Evolutionary conservation across 2,113 vertebrate genomes (phyloP).

Genomic region (Centropus unirufus): DNA sequence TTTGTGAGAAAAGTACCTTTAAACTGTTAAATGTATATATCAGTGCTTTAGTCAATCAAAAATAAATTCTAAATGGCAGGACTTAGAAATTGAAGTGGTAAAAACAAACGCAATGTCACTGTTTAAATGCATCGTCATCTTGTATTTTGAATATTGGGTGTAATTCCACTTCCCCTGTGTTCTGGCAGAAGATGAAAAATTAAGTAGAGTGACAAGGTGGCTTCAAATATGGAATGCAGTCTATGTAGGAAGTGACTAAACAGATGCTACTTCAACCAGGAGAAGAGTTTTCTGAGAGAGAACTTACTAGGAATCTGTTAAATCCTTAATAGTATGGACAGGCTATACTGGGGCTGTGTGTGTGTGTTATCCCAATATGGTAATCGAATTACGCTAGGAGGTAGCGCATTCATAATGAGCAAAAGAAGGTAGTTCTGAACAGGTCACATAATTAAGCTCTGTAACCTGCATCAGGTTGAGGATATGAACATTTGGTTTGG

Average conservation of each 20-base stretch:
- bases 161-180: neutral
- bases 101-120: neutral
- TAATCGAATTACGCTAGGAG: neutral
- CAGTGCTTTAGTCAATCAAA: neutral
- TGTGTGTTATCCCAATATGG: neutral
- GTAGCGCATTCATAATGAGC: neutral
- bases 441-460: neutral
- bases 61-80: neutral
- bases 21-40: neutral
- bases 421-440: neutral
- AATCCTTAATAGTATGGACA: neutral
- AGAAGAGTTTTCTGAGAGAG: neutral
- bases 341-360: neutral
- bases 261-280: neutral
- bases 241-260: neutral
- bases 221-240: neutral
- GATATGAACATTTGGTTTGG: neutral
- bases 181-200: neutral
- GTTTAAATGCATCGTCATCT: neutral
- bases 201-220: neutral
- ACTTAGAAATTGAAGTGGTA: neutral
- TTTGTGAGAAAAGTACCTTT: neutral
- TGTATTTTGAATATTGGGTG: neutral
- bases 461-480: neutral
- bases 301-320: neutral